A percentile compares a stretch with the other conserved stretches of the same genome.
These are phyloP conservation scores for Coelopa frigida DNA, from an alignment of 1,140 invertebrate species.

Conservation along the genomic window DNA sequence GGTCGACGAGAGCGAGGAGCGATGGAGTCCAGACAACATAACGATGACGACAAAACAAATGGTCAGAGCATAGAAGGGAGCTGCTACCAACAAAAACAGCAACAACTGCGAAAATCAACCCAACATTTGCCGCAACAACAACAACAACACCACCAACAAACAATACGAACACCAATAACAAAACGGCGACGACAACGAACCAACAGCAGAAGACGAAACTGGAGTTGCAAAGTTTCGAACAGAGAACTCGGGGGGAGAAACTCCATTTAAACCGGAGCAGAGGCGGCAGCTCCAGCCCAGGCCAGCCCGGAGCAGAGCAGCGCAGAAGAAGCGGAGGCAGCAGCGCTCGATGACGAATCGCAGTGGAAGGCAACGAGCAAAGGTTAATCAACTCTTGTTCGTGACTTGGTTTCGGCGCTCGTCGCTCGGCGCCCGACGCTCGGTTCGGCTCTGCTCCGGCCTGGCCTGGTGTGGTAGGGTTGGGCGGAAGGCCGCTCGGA, in stretches of 20 bases:
- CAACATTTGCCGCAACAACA: constrained; percentile 3
- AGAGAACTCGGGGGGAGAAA: neutral
- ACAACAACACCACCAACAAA: constrained; percentile 1
- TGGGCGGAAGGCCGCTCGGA: no score
- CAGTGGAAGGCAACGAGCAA: constrained; percentile 41
- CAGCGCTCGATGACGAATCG: constrained; percentile 18
- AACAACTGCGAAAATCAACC: neutral
- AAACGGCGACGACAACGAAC: constrained; percentile 13
- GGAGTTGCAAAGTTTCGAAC: constrained; percentile 25
- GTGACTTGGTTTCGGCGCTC: no score
- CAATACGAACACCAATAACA: constrained; percentile 20
- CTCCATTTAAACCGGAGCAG: constrained; percentile 12
- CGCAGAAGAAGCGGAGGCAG: neutral
- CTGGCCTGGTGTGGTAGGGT: no score
- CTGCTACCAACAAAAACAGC: constrained; percentile 8
- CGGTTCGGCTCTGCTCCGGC: neutral
- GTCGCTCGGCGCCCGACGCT: no score
- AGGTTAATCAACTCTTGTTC: constrained; percentile 45
- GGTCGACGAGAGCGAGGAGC: no score
- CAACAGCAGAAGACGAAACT: constrained; percentile 14
- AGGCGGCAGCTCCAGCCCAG: neutral
- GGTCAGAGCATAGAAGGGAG: no score
- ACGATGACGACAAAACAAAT: no score
- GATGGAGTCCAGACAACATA: no score
- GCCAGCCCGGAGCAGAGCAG: neutral